Conservation (phyloP, 2,113 vertebrate species). For the Chrysochloris asiatica region DNA sequence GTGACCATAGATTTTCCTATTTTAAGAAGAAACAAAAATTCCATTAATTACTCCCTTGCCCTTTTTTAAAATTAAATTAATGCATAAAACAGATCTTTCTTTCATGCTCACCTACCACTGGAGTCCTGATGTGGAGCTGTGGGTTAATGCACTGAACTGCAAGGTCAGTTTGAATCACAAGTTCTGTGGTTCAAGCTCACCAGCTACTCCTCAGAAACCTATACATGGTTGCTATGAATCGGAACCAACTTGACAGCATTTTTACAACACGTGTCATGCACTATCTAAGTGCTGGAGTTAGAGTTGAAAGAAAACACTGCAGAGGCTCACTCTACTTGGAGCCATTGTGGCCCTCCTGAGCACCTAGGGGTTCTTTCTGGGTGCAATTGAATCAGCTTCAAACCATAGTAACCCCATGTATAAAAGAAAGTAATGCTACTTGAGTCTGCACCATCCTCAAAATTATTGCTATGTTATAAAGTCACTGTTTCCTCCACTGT, state of each 20-base stretch:
- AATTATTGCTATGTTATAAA: background rate
- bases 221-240: no score
- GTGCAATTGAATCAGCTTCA: background rate
- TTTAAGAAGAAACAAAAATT: slow-evolving; percentile 19
- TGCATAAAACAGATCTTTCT: background rate
- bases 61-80: slow-evolving; percentile 10
- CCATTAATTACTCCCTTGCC: background rate
- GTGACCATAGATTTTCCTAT: background rate
- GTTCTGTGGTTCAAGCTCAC: no score
- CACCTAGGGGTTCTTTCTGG: background rate
- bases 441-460: background rate
- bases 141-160: no score
- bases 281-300: background rate
- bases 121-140: no score
- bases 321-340: background rate
- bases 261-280: accelerated
- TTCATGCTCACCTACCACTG: background rate
- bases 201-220: no score
- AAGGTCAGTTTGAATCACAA: no score
- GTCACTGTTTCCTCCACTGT: background rate
- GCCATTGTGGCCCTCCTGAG: background rate
- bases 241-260: no score
- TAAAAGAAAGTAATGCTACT: background rate
- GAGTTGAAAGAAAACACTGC: background rate
- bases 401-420: background rate